Evolutionary conservation across 2,797 vertebrate species (phyloP).

Genomic region (Onychomys torridus): DNA sequence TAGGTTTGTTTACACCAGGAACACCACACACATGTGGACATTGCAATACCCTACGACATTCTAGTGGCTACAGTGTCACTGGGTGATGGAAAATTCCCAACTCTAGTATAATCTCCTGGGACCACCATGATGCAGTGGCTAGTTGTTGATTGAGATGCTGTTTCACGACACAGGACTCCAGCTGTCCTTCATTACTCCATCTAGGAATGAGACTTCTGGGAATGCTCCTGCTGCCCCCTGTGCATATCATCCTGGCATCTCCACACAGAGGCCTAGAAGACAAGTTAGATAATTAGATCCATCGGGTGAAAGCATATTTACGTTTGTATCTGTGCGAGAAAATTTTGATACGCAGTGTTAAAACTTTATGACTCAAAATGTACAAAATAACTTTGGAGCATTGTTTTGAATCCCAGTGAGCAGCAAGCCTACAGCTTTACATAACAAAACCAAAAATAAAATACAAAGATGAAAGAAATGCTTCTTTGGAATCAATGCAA

Average conservation of each 20-base stretch:
- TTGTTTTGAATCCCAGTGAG: not conserved
- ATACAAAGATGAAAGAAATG: not conserved
- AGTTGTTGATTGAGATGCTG: not conserved
- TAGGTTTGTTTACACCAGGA: not conserved
- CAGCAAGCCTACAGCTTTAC: constrained; percentile 9
- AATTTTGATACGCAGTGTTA: not conserved
- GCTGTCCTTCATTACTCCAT: not conserved
- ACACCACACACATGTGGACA: not conserved
- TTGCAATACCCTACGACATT: not conserved
- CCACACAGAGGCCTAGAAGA: not conserved
- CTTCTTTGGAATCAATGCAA: not conserved
- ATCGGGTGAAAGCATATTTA: not conserved
- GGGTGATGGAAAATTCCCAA: not conserved
- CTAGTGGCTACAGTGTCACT: too few relatives aligned
- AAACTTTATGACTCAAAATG: not conserved
- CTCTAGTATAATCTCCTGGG: not conserved
- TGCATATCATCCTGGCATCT: not conserved
- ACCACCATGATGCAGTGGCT: not conserved
- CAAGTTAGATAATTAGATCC: not conserved
- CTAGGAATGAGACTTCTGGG: not conserved
- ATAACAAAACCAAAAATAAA: not conserved
- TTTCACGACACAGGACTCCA: too few relatives aligned
- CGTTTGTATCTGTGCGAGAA: not conserved
- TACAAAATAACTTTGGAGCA: not conserved
- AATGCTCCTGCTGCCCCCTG: not conserved